These are phyloP conservation scores for Diplogasteroides magnus DNA, from an alignment of 1,140 invertebrate species.

Conservation along the genomic window DNA sequence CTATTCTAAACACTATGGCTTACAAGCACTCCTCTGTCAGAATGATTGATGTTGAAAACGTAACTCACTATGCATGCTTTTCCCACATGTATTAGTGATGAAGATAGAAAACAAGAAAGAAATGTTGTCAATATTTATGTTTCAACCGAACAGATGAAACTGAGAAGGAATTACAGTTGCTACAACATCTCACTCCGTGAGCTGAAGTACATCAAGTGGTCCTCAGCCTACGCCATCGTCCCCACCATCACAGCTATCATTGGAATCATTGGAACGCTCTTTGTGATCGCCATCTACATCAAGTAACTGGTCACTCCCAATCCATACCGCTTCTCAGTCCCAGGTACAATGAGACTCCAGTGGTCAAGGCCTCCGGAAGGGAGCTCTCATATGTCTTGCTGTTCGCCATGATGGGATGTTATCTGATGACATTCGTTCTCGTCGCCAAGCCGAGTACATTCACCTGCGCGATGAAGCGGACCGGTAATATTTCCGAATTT, in stretches of 20 bases:
- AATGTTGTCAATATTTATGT: too few species aligned
- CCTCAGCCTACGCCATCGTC: constrained; percentile 61
- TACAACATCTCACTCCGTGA: constrained; percentile 56
- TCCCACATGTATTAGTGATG: too few species aligned
- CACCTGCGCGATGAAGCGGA: constrained; percentile 65
- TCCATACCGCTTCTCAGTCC: constrained; percentile 6
- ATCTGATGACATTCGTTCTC: constrained; percentile 65
- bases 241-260: constrained; percentile 61
- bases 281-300: constrained; percentile 59
- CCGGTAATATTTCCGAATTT: too few species aligned
- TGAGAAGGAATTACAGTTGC: too few species aligned
- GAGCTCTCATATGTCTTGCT: constrained; percentile 75
- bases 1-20: too few species aligned
- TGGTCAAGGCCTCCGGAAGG: constrained; percentile 73
- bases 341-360: constrained; percentile 69
- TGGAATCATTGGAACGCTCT: constrained; percentile 61
- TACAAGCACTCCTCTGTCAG: too few species aligned
- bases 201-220: constrained; percentile 64
- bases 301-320: constrained; percentile 24
- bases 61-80: too few species aligned
- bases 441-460: constrained; percentile 63
- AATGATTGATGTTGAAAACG: too few species aligned
- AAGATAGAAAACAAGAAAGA: too few species aligned
- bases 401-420: constrained; percentile 63
- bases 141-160: too few species aligned